Conservation (phyloP, 2,888 invertebrate genomes). For the Luperina testacea region DNA sequence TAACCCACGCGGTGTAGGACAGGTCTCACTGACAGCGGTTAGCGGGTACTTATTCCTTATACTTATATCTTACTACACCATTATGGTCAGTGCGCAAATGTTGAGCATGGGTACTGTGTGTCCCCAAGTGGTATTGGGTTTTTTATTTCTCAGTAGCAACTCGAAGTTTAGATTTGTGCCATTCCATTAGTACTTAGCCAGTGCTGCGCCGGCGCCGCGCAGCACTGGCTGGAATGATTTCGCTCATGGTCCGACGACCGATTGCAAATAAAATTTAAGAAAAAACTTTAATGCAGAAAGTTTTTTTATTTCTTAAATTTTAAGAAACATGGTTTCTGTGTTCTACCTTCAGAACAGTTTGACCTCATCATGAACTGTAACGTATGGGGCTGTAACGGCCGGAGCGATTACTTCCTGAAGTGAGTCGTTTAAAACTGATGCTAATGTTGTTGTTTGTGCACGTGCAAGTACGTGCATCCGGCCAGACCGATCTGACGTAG, state of each 20-base stretch:
- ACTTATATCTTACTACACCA: background rate
- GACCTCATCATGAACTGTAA: background rate
- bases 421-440: background rate
- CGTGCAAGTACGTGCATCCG: background rate
- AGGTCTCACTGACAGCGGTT: slow-evolving; percentile 34
- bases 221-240: too few species aligned
- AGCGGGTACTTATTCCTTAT: background rate
- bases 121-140: background rate
- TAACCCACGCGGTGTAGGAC: slow-evolving; percentile 57
- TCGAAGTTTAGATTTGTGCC: background rate
- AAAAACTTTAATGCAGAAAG: too few species aligned
- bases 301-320: too few species aligned
- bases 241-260: too few species aligned
- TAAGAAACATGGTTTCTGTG: too few species aligned
- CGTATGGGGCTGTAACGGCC: background rate
- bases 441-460: background rate
- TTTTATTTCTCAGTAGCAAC: background rate
- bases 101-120: too few species aligned
- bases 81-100: background rate
- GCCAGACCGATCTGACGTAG: background rate
- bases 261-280: too few species aligned
- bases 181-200: too few species aligned
- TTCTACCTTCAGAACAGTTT: background rate
- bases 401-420: background rate
- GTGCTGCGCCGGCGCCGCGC: too few species aligned